Conservation (phyloP, 2,888 invertebrate species). For the Byasa hedistus region DNA sequence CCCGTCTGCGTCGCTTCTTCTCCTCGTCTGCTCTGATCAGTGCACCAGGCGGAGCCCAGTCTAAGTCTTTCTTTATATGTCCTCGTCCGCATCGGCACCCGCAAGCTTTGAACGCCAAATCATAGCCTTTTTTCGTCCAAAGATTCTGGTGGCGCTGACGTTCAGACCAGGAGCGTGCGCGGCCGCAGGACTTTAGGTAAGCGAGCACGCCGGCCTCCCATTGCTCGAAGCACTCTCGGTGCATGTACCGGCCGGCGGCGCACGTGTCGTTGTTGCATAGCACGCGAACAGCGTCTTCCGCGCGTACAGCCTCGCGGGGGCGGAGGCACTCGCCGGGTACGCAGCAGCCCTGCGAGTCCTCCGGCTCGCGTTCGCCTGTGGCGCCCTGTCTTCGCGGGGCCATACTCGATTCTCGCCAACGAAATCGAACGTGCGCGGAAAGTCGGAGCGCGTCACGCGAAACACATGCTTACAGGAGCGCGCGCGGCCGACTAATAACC, state of each 20-base stretch:
- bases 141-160: constrained; percentile 95
- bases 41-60: constrained; percentile 90
- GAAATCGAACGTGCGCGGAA: constrained; percentile 70
- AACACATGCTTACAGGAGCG: constrained; percentile 81
- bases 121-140: constrained; percentile 99
- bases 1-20: constrained; percentile 68
- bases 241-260: constrained; percentile 94
- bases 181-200: constrained; percentile 93
- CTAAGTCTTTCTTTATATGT: constrained; percentile 95
- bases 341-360: constrained; percentile 85
- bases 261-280: constrained; percentile 97
- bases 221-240: constrained; percentile 95
- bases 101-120: constrained; percentile 96
- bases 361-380: constrained; percentile 71
- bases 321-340: constrained; percentile 91
- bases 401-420: constrained; percentile 64
- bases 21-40: constrained; percentile 75
- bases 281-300: constrained; percentile 91
- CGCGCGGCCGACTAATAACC: constrained; percentile 81
- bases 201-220: constrained; percentile 95
- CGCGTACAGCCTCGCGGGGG: constrained; percentile 81
- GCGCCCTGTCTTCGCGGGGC: constrained; percentile 77
- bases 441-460: constrained; percentile 74
- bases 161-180: constrained; percentile 97
- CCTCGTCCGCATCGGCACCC: constrained; percentile 96